Evolutionary conservation across 1,140 invertebrate species (phyloP).

Genomic region (Atta cephalotes): DNA sequence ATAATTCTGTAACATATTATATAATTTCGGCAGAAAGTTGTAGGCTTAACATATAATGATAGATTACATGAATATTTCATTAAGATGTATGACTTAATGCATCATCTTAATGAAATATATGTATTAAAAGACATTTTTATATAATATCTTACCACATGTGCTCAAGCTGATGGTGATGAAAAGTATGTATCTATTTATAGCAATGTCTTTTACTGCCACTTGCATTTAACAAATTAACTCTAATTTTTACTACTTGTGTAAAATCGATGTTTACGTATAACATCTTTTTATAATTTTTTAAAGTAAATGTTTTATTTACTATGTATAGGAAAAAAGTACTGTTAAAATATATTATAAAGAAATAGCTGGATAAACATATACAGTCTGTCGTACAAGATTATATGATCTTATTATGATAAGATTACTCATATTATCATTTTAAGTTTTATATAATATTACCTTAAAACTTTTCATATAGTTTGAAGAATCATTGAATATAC

Average conservation of each 20-base stretch:
- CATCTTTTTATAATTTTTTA: slow-evolving; percentile 37
- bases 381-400: background rate
- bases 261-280: slow-evolving; percentile 30
- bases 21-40: background rate
- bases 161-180: slow-evolving; percentile 50
- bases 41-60: background rate
- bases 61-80: background rate
- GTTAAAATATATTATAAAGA: slow-evolving; percentile 2
- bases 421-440: slow-evolving; percentile 6
- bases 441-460: background rate
- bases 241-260: slow-evolving; percentile 18
- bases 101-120: slow-evolving; percentile 19
- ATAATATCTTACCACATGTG: slow-evolving; percentile 17
- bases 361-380: slow-evolving; percentile 3
- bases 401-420: background rate
- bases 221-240: slow-evolving; percentile 71
- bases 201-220: slow-evolving; percentile 57
- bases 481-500: background rate
- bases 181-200: background rate
- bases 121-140: slow-evolving; percentile 29
- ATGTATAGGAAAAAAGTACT: background rate
- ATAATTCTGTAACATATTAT: background rate
- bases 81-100: slow-evolving; percentile 11
- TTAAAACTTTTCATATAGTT: background rate
- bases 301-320: slow-evolving; percentile 8